Base-by-base conservation (phyloP, 2,113 vertebrate genomes). In the Mustela lutreola region DNA sequence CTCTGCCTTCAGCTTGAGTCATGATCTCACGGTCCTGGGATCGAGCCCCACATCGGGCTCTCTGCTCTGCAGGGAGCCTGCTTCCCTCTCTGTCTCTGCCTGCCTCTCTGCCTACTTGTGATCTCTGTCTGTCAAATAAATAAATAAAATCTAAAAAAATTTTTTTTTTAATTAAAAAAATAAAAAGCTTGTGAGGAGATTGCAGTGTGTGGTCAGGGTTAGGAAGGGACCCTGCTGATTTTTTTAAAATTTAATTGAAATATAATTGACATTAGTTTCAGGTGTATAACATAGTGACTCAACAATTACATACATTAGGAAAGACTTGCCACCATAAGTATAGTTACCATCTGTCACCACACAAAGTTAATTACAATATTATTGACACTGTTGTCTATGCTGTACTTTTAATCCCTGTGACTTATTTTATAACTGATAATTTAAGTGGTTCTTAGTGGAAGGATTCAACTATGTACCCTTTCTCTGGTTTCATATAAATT, bases 381-480 rank as follows among this genome's bases (percentile, higher is more conserved):
- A 48, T 78, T 48, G 75, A 78, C 75, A 48, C 15, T 76, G 5
- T 78, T 31, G 26, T 28, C 26, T 48, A 18, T 78, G 75, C 42
- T 48, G 42, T 48, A 48, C 75, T 78, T 78, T 48, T 48, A 26
- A 78, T 78, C 15, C 42, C 26, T 48, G 26, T 78, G 42, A 48
- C 26, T 78, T 48, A 45, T 76, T 76, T 76, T 45, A 78, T 48
- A 78, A 45, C 73, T 92, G 26, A 50, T 76, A 48, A 28, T 76
- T 50, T 67, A 71, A 76, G 7, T 82, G n/a, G 2, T 90, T 95
- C 67, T 93, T 93, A 96, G 53, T 50, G 36, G 84, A 79, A 89
- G 70, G 11, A 89, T 22, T 85, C 11, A 2, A 50, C 42, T 65
- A 67, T 53, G 26, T 11, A 75, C 10, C 18, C 26, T 89, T 89